Percentiles rank a stretch among this genome's conserved stretches.
Evolutionary conservation across 2,797 vertebrate species (phyloP).

Genomic region (Hemibagrus guttatus): DNA sequence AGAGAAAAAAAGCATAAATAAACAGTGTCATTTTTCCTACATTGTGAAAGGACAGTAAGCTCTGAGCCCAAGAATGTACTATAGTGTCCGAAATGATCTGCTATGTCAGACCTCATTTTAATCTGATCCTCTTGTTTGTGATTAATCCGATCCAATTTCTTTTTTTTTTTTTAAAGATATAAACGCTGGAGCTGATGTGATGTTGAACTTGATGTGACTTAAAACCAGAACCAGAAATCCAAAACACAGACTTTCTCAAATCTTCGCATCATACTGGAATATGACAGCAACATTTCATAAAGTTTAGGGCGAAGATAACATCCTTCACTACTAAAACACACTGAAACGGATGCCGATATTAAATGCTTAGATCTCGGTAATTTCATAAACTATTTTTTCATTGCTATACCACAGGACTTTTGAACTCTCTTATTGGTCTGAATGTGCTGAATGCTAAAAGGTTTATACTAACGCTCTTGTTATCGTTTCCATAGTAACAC

Average conservation of each 20-base stretch:
- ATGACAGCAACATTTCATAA: neutral
- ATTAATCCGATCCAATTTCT: too few species aligned
- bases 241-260: neutral
- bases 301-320: neutral
- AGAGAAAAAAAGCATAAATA: neutral
- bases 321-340: neutral
- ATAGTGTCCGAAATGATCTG: neutral
- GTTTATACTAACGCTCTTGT: neutral
- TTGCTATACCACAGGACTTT: neutral
- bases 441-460: neutral
- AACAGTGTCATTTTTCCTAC: neutral
- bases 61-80: neutral
- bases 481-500: neutral
- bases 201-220: neutral
- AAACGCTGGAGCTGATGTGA: neutral
- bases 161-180: neutral
- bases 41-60: neutral
- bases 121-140: neutral
- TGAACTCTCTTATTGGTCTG: neutral
- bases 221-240: neutral
- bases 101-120: neutral
- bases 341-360: neutral
- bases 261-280: neutral
- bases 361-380: neutral
- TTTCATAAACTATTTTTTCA: neutral